Percentiles rank a stretch among this genome's conserved stretches.
Conservation (phyloP, 2,113 vertebrate species). For the Nothobranchius furzeri region DNA sequence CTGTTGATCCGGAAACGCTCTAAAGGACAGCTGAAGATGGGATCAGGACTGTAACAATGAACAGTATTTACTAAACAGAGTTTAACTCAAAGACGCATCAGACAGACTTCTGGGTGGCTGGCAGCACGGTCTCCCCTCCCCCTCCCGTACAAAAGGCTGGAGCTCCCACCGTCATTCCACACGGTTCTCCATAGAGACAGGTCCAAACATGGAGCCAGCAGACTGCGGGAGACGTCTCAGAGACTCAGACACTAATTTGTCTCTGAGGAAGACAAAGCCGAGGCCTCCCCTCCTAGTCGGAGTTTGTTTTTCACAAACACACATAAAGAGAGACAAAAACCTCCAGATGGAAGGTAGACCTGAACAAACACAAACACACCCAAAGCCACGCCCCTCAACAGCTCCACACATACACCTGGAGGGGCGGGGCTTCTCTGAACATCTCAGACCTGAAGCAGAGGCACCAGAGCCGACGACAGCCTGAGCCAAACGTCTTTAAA, state of each 20-base stretch:
- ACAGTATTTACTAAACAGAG: too few relatives aligned
- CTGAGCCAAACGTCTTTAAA: too few relatives aligned
- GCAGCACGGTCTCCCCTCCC: too few relatives aligned
- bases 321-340: background rate
- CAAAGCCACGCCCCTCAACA: background rate
- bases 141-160: too few relatives aligned
- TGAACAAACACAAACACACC: conserved; percentile 12
- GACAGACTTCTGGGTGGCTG: too few relatives aligned
- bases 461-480: too few relatives aligned
- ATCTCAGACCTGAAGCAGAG: background rate
- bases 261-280: conserved; percentile 3
- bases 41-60: too few relatives aligned
- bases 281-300: conserved; percentile 12
- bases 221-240: conserved; percentile 28
- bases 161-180: conserved; percentile 41
- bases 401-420: conserved; percentile 6
- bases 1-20: too few relatives aligned
- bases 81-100: too few relatives aligned
- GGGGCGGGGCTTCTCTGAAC: background rate
- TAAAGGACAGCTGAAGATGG: too few relatives aligned
- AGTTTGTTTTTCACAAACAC: conserved; percentile 18
- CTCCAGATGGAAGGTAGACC: background rate
- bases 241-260: conserved; percentile 51
- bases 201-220: conserved; percentile 20
- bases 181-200: conserved; percentile 55